These are phyloP conservation scores for Carabus problematicus DNA, from an alignment of 2,888 invertebrate species.

Conservation along the genomic window DNA sequence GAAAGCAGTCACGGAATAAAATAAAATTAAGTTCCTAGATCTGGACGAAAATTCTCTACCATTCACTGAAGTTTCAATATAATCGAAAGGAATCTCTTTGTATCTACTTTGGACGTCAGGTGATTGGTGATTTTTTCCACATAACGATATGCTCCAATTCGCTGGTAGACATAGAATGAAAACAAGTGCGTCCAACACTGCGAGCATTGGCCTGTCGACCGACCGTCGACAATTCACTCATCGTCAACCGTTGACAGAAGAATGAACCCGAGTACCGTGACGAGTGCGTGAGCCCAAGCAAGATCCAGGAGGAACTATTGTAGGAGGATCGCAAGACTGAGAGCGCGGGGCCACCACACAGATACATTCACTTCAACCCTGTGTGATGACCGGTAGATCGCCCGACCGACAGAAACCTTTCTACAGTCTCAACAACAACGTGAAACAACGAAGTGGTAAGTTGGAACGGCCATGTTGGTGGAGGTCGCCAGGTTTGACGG, in stretches of 20 bases:
- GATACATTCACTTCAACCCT: conserved; percentile 11
- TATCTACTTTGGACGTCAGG: no score
- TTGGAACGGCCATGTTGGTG: not conserved
- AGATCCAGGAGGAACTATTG: conserved; percentile 5
- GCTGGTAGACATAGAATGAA: not conserved
- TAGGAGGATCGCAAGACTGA: conserved; percentile 15
- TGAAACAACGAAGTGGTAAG: conserved; percentile 30
- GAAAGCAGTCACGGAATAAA: no score
- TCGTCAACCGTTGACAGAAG: conserved; percentile 3
- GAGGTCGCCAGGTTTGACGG: not conserved
- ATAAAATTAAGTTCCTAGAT: no score
- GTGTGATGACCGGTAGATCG: conserved; percentile 39
- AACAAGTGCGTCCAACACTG: conserved; percentile 22
- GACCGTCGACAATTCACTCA: conserved; percentile 47
- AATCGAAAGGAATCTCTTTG: no score
- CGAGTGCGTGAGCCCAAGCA: not conserved
- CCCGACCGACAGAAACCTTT: conserved; percentile 41
- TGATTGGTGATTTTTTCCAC: no score
- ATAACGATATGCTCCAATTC: no score
- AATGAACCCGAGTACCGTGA: not conserved
- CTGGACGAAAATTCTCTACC: no score
- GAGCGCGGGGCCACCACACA: conserved; percentile 4
- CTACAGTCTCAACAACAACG: conserved; percentile 43
- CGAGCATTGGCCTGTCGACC: conserved; percentile 49
- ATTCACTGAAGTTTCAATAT: no score